phyloP scores from a whole-genome alignment of 2,888 invertebrate genomes.

The Myopa testacea region DNA sequence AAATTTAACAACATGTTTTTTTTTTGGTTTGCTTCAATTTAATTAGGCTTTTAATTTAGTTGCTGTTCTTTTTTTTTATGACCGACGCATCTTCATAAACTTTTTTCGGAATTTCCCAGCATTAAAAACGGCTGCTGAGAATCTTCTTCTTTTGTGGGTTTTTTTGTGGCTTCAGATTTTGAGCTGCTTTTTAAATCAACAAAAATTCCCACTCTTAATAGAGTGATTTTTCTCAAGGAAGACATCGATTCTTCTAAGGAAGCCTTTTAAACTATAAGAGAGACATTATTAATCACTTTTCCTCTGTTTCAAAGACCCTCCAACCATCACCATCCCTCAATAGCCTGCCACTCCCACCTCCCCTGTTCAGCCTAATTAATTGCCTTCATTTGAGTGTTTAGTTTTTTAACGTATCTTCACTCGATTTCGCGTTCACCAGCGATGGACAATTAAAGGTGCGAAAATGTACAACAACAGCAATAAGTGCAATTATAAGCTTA shows the following conservation, averaged over 20 bases:
- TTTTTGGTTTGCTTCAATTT: neutral
- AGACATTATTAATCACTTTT: too few species aligned
- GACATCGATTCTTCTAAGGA: too few species aligned
- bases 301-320: too few species aligned
- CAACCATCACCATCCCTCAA: neutral
- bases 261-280: too few species aligned
- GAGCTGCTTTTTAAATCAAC: too few species aligned
- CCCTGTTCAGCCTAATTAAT: neutral
- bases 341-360: neutral
- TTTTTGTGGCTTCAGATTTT: too few species aligned
- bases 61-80: neutral
- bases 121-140: too few species aligned
- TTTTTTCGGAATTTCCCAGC: neutral
- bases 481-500: neutral
- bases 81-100: neutral
- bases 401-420: neutral
- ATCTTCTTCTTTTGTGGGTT: too few species aligned
- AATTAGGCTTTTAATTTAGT: neutral
- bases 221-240: too few species aligned
- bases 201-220: too few species aligned
- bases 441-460: constrained; percentile 32
- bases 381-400: neutral
- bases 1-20: neutral
- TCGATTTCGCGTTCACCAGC: constrained; percentile 10
- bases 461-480: constrained; percentile 25